Conservation (phyloP, 2,113 vertebrate genomes). For the Amphilophus citrinellus region DNA sequence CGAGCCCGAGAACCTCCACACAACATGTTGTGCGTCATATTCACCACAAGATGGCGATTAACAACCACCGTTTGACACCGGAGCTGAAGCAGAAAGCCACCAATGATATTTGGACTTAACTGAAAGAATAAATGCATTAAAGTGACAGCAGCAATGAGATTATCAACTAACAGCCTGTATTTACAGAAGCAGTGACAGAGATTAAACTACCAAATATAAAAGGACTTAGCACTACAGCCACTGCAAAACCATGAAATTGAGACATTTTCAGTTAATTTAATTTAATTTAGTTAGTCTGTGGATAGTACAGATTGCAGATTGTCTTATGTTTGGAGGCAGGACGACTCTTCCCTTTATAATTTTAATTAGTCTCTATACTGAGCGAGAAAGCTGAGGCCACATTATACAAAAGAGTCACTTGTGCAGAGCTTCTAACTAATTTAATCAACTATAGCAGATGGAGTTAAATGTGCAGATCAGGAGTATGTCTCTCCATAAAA, state of each 20-base stretch:
- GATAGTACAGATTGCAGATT: neutral
- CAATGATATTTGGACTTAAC: no score
- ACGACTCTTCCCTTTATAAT: accelerated
- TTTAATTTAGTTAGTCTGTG: no score
- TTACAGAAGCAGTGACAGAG: neutral
- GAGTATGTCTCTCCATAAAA: accelerated
- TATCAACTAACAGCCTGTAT: neutral
- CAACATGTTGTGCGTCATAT: neutral
- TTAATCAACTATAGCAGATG: neutral
- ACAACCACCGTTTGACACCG: constrained; percentile 7
- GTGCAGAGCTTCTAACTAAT: neutral
- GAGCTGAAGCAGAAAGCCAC: neutral
- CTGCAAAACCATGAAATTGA: neutral
- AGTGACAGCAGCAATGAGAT: neutral
- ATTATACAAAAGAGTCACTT: neutral
- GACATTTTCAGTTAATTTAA: neutral
- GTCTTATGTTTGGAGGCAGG: neutral
- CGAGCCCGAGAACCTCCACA: neutral
- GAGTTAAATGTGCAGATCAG: no score
- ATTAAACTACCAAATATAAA: neutral
- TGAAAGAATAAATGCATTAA: no score
- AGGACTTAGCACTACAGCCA: neutral
- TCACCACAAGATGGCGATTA: constrained; percentile 58
- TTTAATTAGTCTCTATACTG: accelerated
- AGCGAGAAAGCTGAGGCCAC: accelerated